phyloP scores from a whole-genome alignment of 2,888 invertebrate species.

The Punctoribates punctum region DNA sequence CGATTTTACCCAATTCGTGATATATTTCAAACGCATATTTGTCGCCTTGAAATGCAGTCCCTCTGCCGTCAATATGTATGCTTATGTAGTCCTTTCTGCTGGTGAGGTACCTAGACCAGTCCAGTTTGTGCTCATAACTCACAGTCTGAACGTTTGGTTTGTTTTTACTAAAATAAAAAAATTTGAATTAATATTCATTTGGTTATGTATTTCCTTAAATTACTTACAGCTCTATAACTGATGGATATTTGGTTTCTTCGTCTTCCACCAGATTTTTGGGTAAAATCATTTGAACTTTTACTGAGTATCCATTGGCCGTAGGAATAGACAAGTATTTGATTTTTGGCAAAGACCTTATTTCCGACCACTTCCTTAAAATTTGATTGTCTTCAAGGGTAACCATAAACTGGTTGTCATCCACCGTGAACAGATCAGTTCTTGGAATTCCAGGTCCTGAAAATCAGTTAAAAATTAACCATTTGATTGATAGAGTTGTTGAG shows the following conservation, averaged over 20 bases:
- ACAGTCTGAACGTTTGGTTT: conserved; percentile 90
- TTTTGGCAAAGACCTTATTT: conserved; percentile 76
- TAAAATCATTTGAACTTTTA: conserved; percentile 68
- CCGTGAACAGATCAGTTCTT: conserved; percentile 61
- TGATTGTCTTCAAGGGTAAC: conserved; percentile 71
- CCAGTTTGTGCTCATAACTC: conserved; percentile 78
- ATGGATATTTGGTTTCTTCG: conserved; percentile 84
- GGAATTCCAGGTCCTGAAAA: conserved; percentile 80
- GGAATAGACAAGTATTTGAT: conserved; percentile 82
- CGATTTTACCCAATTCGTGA: conserved; percentile 78
- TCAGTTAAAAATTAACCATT: neutral
- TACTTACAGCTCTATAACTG: conserved; percentile 80
- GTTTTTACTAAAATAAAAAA: conserved; percentile 46
- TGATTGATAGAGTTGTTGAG: neutral
- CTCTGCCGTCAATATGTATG: conserved; percentile 87
- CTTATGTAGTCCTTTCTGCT: conserved; percentile 82
- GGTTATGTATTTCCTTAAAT: neutral
- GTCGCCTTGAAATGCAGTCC: conserved; percentile 80
- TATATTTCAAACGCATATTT: conserved; percentile 77
- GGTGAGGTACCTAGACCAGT: conserved; percentile 83
- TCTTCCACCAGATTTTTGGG: conserved; percentile 85
- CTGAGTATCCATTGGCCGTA: conserved; percentile 74
- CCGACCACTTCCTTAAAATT: conserved; percentile 65
- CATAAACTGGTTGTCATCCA: conserved; percentile 63
- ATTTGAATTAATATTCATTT: neutral